Percentiles rank a stretch among this genome's conserved stretches.
phyloP scores from a whole-genome alignment of 2,113 vertebrate species.

The Cairina moschata region DNA sequence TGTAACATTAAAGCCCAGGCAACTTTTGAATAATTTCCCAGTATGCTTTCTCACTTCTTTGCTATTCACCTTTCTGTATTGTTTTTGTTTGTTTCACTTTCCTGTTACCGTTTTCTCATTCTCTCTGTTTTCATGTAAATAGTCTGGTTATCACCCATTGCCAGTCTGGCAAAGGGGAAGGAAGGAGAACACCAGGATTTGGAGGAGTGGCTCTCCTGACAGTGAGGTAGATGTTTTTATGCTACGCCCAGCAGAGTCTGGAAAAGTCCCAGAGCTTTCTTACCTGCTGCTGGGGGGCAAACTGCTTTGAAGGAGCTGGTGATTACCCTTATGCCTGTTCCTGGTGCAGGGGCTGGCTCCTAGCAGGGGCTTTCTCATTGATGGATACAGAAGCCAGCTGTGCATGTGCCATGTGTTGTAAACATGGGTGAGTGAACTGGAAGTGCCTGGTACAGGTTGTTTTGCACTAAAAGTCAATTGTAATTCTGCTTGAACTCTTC shows the following conservation, averaged over 20 bases:
- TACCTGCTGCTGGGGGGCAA: fast-evolving
- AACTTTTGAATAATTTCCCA: not conserved
- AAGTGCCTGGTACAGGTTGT: not conserved
- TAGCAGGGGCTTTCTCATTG: not conserved
- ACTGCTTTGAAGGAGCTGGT: not conserved
- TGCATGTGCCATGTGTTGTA: not conserved
- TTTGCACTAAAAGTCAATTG: not conserved
- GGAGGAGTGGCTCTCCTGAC: not conserved
- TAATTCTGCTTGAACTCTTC: not conserved
- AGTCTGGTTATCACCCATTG: not conserved
- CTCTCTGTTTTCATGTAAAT: not conserved
- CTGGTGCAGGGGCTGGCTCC: not conserved
- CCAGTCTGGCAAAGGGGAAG: not conserved
- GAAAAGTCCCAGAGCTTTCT: not conserved
- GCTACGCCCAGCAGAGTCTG: fast-evolving
- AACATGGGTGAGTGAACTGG: not conserved
- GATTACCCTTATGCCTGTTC: not conserved
- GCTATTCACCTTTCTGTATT: not conserved
- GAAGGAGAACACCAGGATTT: not conserved
- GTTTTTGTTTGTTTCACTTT: not conserved
- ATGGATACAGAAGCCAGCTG: not conserved
- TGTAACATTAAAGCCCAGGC: not conserved
- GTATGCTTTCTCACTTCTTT: not conserved
- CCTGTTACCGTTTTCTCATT: not conserved
- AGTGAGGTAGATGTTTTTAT: not conserved